Base-by-base conservation (phyloP, 2,797 vertebrate species). In the Perodicticus potto region DNA sequence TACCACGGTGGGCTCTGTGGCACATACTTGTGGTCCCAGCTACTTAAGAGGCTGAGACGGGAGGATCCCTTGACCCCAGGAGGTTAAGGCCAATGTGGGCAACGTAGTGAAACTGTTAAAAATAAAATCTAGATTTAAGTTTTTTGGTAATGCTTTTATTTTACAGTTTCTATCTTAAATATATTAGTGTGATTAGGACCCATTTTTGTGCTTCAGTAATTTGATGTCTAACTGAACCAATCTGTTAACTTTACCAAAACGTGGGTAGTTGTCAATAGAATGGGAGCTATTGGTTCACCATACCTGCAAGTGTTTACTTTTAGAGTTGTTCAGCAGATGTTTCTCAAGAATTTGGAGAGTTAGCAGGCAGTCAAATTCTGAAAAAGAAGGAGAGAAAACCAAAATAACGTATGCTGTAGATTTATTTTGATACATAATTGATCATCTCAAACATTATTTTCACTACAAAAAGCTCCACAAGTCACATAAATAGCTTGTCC, bases 381-480 rank as follows among this genome's bases (percentile, higher is more conserved):
- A n/a, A 7, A 10, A 97, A 34, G 32, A 53, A 53, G 7, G 17
- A 8, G 96, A 73, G 94, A 95, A 94, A 90, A 89, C 73, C 86
- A 70, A 69, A 69, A 93, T 91, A 91, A 80, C 84, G 63, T 97
- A 97, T 86, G 43, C 59, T 81, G 1, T 90, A 70, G 34, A 43
- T 91, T 91, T 92, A 94, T 97, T 97, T 97, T 93, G 92, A 97
- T 97, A 96, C 86, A 96, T 97, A 97, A 98, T 97, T 98, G 97
- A 98, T 98, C 97, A 97, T 98, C 94, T 97, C 92, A 97, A 98
- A 98, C 96, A 97, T 97, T 89, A 97, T 95, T 94, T 97, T 98
- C 96, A 97, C 93, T 90, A 97, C 87, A 87, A 85, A 98, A 97
- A 98, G 16, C 86, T 97, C 95, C 93, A 94, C 93, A 70, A 93